phyloP scores from a whole-genome alignment of 92 coral and sea anemone genomes.

The Palythoa heliodiscus region DNA sequence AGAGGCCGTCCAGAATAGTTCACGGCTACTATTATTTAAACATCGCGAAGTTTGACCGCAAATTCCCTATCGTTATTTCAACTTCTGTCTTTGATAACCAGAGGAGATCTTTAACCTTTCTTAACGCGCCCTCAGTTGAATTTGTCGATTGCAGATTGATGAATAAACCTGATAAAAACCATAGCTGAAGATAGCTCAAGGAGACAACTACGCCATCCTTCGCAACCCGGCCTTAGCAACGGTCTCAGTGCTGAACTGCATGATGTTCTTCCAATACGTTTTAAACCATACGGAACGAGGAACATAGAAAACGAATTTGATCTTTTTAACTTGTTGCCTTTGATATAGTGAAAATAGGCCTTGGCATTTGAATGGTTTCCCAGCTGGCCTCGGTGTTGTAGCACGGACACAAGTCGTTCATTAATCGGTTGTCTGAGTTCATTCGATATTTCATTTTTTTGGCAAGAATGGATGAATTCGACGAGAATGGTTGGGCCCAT shows the following conservation, averaged over 20 bases:
- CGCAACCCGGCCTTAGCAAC: not conserved
- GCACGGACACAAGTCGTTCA: not conserved
- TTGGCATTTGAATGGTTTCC: slow-evolving; percentile 15
- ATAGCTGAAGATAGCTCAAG: not conserved
- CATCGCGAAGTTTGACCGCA: slow-evolving; percentile 5
- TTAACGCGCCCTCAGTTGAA: not conserved
- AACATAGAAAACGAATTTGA: not conserved
- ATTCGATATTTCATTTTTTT: slow-evolving; percentile 1
- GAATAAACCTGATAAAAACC: not conserved
- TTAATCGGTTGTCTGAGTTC: slow-evolving; percentile 10
- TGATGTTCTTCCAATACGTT: not conserved
- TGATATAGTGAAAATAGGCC: not conserved
- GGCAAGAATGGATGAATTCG: slow-evolving; percentile 91
- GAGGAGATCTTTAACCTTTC: not conserved
- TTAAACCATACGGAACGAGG: not conserved
- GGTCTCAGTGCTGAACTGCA: not conserved
- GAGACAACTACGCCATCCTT: not conserved
- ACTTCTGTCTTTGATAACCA: not conserved
- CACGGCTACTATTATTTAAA: not conserved
- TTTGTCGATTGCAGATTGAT: not conserved
- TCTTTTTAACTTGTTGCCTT: not conserved
- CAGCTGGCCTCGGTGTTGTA: not conserved
- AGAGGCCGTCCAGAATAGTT: not conserved
- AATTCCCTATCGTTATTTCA: not conserved
- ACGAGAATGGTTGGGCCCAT: slow-evolving; percentile 98